Evolutionary conservation across 2,797 vertebrate genomes (phyloP).

Genomic region (Argya squamiceps): DNA sequence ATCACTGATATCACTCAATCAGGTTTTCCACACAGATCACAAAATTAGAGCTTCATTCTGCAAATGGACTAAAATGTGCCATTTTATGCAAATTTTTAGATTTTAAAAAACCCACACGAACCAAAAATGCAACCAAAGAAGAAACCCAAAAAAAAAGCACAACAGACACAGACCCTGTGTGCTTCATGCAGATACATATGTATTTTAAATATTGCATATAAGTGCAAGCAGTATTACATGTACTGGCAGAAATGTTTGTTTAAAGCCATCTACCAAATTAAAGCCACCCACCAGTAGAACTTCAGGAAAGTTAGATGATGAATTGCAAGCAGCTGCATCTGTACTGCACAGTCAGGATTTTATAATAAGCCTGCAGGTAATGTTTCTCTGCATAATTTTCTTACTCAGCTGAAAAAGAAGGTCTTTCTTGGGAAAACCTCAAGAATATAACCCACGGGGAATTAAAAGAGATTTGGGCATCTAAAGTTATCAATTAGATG

Average conservation of each 20-base stretch:
- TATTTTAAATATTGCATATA: background rate
- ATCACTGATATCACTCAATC: background rate
- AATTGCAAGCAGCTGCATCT: conserved; percentile 73
- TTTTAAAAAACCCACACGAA: background rate
- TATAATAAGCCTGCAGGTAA: conserved; percentile 63
- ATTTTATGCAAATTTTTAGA: conserved; percentile 1
- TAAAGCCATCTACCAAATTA: conserved; percentile 69
- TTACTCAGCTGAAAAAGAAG: conserved; percentile 35
- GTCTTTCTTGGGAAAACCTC: conserved; percentile 22
- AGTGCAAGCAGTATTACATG: conserved; percentile 41
- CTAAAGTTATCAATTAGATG: background rate
- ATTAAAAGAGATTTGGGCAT: background rate
- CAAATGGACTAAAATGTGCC: background rate
- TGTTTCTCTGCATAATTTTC: conserved; percentile 29
- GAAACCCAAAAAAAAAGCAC: background rate
- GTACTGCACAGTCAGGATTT: conserved; percentile 73
- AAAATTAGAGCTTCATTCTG: background rate
- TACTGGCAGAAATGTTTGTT: conserved; percentile 59
- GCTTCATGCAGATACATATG: background rate
- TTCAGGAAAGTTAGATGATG: conserved; percentile 67
- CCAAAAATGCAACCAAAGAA: background rate
- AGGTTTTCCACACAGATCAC: background rate
- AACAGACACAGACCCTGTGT: background rate
- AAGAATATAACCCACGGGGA: background rate
- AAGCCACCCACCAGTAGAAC: conserved; percentile 64